Evolutionary conservation across 2,113 vertebrate species (phyloP).

Genomic region (Oncorhynchus mykiss): DNA sequence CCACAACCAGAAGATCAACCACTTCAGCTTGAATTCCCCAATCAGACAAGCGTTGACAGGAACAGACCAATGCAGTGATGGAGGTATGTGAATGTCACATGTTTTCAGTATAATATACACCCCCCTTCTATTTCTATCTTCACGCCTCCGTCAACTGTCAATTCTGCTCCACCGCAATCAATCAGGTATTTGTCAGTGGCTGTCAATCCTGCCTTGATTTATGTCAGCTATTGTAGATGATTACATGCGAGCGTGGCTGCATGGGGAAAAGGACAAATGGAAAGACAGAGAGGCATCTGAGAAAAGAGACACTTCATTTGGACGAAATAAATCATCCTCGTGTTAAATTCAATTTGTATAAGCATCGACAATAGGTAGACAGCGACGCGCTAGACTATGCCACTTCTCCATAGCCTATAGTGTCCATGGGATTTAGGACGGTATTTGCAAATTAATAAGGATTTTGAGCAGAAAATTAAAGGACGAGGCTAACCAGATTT

Average conservation of each 20-base stretch:
- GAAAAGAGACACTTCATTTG: slow-evolving; percentile 73
- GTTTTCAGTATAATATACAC: slow-evolving; percentile 81
- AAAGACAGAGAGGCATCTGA: slow-evolving; percentile 63
- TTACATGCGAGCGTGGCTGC: slow-evolving; percentile 95
- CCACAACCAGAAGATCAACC: slow-evolving; percentile 73
- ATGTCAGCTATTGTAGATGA: slow-evolving; percentile 98
- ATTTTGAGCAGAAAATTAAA: background rate
- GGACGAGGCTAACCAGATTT: background rate
- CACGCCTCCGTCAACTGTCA: slow-evolving; percentile 97
- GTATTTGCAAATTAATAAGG: background rate
- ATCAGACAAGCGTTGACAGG: slow-evolving; percentile 78
- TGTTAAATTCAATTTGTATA: slow-evolving; percentile 59
- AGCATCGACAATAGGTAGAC: slow-evolving; percentile 44
- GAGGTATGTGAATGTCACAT: slow-evolving; percentile 83
- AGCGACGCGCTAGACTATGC: background rate
- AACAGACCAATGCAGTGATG: slow-evolving; percentile 81
- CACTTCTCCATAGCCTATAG: background rate
- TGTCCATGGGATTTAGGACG: background rate
- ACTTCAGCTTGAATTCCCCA: slow-evolving; percentile 55
- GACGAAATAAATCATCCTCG: slow-evolving; percentile 67
- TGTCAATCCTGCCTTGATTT: slow-evolving; percentile 99
- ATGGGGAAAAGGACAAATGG: slow-evolving; percentile 75
- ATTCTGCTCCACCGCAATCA: slow-evolving; percentile 92
- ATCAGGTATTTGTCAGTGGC: slow-evolving; percentile 99
- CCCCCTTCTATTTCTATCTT: slow-evolving; percentile 82